Conservation (phyloP, 2,113 vertebrate species). For the Ia io region DNA sequence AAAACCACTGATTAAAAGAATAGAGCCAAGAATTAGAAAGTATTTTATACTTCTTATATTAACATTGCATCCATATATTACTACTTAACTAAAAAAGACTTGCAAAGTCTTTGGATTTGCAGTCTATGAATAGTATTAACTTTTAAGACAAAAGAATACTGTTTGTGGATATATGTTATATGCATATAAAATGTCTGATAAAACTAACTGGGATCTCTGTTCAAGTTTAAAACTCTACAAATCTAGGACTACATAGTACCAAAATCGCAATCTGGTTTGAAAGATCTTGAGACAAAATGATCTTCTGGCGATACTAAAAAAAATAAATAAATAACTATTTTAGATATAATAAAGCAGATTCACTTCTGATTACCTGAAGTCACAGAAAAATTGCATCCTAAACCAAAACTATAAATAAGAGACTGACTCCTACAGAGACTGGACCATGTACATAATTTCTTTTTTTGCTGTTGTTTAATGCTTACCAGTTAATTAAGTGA, state of each 20-base stretch:
- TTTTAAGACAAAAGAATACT: conserved; percentile 62
- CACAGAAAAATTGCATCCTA: conserved; percentile 35
- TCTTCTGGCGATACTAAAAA: conserved; percentile 64
- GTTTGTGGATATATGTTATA: not conserved
- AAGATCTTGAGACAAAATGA: conserved; percentile 77
- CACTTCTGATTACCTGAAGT: conserved; percentile 33
- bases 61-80: conserved; percentile 62
- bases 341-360: conserved; percentile 17
- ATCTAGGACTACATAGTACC: conserved; percentile 55
- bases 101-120: conserved; percentile 58
- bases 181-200: not conserved
- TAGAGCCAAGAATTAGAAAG: conserved; percentile 47
- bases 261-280: conserved; percentile 71
- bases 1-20: conserved; percentile 50
- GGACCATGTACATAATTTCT: conserved; percentile 49
- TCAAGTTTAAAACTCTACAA: conserved; percentile 61
- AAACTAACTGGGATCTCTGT: conserved; percentile 5
- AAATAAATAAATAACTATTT: conserved; percentile 33
- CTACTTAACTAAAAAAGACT: conserved; percentile 23
- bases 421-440: conserved; percentile 47
- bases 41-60: conserved; percentile 47
- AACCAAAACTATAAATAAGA: conserved; percentile 56
- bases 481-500: conserved; percentile 73
- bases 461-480: conserved; percentile 70
- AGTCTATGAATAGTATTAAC: conserved; percentile 66